Evolutionary conservation across 1,140 invertebrate species (phyloP), one percentile per base, ranked within the genome.

Genomic region (Lepidotrigona ventralis): DNA sequence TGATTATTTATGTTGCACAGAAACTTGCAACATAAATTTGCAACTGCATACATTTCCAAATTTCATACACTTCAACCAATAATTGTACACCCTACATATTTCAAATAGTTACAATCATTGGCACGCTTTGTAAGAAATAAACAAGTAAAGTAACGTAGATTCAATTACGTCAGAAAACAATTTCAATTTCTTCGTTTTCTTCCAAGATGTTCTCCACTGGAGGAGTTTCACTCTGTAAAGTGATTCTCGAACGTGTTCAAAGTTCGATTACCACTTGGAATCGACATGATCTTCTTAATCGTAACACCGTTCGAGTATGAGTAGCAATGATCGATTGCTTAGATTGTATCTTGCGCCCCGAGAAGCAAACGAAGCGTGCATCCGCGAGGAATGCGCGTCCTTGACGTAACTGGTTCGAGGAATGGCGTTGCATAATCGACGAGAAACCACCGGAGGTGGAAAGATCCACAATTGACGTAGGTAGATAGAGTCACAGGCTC

Each of bases 391-490:
- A 76, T 87, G 73, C 77, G 75, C 80, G 84, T 85, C 86, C 87
- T 88, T 88, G 86, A 56, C 17, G 81, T 81, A 88, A 88, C 86
- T 88, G 77, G 87, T 85, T 83, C 80, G 83, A 73, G 79, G 83
- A 87, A 88, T 85, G 79, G 58, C 56, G 75, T 88, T 88, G 86
- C 87, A 85, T 88, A 88, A 88, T 87, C 86, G 63, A 19, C 56
- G 33, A 77, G 64, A 33, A 66, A 19, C 21, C 68, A 73, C 51
- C 60, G 21, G 26, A 46, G 51, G 29, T 26, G 73, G 85, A 68
- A 78, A 86, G 85, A 83, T 46, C 39, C 8, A 46, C 39, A 46
- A 46, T 81, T 60, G 77, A 56, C 64, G 60, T 54, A 15, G 39
- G 21, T 21, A 15, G 63, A 23, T 19, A 8, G n/a, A 26, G 14